These are phyloP conservation scores for Archivesica marissinica DNA, from an alignment of 1,140 invertebrate genomes.

Conservation along the genomic window DNA sequence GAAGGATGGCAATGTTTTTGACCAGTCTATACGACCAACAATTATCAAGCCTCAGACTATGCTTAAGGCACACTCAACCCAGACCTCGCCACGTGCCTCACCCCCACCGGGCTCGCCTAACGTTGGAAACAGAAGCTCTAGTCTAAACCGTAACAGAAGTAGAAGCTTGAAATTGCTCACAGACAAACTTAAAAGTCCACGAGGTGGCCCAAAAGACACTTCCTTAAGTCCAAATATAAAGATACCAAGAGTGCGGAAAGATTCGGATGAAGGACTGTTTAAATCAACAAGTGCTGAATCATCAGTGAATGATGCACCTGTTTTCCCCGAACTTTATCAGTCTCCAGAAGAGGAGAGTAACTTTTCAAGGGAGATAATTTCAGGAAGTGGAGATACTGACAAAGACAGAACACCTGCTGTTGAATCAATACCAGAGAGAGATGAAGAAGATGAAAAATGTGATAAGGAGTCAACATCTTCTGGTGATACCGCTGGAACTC, in stretches of 20 bases:
- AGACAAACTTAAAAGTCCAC: slow-evolving; percentile 70
- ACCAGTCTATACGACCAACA: slow-evolving; percentile 38
- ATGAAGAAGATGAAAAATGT: slow-evolving; percentile 45
- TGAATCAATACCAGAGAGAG: slow-evolving; percentile 53
- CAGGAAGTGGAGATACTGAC: neutral
- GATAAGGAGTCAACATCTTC: slow-evolving; percentile 7
- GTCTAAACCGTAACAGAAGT: slow-evolving; percentile 71
- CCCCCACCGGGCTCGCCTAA: slow-evolving; percentile 72
- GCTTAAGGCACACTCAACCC: slow-evolving; percentile 70
- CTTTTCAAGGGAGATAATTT: neutral
- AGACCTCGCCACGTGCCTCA: slow-evolving; percentile 71
- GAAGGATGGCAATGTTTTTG: slow-evolving; percentile 69
- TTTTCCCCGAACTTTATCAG: slow-evolving; percentile 11
- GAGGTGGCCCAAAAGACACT: slow-evolving; percentile 27
- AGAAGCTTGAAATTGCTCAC: slow-evolving; percentile 76
- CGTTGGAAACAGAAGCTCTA: slow-evolving; percentile 58
- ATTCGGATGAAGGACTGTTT: slow-evolving; percentile 4
- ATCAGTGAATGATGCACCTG: neutral
- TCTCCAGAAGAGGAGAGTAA: neutral
- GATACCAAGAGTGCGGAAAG: slow-evolving; percentile 2
- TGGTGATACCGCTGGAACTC: neutral
- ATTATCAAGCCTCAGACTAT: slow-evolving; percentile 56
- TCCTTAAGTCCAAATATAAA: slow-evolving; percentile 24
- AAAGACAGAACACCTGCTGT: slow-evolving; percentile 26
- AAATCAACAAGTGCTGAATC: slow-evolving; percentile 49